A percentile compares a stretch with the other conserved stretches of the same genome.
These are phyloP conservation scores for Loriculus beryllinus DNA, from an alignment of 2,797 vertebrate species.

Conservation along the genomic window DNA sequence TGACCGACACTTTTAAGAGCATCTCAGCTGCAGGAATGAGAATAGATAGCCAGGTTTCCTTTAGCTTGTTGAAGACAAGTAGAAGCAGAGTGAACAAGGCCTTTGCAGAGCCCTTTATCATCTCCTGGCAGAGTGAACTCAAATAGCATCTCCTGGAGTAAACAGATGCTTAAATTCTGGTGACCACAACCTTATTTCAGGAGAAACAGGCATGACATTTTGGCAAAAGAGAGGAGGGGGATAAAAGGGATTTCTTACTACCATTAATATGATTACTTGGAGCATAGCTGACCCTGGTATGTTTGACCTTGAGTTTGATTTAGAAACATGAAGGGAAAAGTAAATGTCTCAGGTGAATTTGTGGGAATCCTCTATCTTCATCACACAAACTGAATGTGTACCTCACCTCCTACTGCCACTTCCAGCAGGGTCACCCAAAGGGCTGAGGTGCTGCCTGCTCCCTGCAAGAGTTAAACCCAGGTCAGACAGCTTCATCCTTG, in stretches of 20 bases:
- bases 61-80: neutral
- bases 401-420: neutral
- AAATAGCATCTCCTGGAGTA: neutral
- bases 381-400: neutral
- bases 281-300: accelerated
- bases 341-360: neutral
- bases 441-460: neutral
- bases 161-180: neutral
- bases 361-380: neutral
- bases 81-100: neutral
- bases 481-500: neutral
- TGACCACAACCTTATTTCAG: neutral
- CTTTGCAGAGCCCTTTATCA: neutral
- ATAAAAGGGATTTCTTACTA: neutral
- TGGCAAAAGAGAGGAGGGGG: neutral
- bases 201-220: neutral
- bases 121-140: neutral
- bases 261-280: neutral
- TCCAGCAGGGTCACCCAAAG: neutral
- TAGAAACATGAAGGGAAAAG: neutral
- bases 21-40: neutral
- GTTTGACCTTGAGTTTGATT: neutral
- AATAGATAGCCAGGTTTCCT: neutral
- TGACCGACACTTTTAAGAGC: neutral
- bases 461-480: neutral